Evolutionary conservation across 2,797 vertebrate species (phyloP).

Genomic region (Odontamblyopus lacepedii): DNA sequence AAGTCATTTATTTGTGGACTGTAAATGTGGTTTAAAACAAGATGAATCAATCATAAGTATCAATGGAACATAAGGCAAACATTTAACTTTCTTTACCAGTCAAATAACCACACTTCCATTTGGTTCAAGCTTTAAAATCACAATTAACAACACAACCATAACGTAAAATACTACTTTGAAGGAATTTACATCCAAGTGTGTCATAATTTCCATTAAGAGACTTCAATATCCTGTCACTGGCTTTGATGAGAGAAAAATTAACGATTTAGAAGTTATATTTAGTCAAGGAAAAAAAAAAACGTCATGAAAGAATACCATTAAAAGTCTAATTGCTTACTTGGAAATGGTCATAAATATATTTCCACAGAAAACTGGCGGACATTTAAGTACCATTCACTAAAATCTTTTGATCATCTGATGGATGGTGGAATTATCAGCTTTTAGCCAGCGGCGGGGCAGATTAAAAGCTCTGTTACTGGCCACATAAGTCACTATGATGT

Average conservation of each 20-base stretch:
- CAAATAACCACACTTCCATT: constrained; percentile 8
- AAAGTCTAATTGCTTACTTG: neutral
- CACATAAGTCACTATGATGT: neutral
- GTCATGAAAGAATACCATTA: neutral
- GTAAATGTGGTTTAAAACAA: constrained; percentile 10
- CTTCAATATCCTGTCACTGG: neutral
- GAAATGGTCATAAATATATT: neutral
- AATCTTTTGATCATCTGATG: constrained; percentile 36
- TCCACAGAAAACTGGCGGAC: neutral
- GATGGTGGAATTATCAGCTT: constrained; percentile 26
- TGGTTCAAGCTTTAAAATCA: constrained; percentile 3
- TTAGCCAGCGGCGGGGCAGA: constrained; percentile 22
- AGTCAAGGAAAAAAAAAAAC: neutral
- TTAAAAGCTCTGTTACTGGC: constrained; percentile 16
- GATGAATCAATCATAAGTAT: constrained; percentile 34
- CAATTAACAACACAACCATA: neutral
- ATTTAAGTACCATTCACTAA: neutral
- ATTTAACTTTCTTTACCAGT: neutral
- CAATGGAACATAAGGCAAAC: constrained; percentile 10
- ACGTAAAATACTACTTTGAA: neutral
- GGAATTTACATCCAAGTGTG: neutral
- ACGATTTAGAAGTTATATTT: neutral
- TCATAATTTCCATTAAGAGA: neutral
- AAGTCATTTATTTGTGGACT: neutral
- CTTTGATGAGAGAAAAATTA: neutral